Evolutionary conservation across 2,797 vertebrate genomes (phyloP).

Genomic region (Hydrolagus colliei): DNA sequence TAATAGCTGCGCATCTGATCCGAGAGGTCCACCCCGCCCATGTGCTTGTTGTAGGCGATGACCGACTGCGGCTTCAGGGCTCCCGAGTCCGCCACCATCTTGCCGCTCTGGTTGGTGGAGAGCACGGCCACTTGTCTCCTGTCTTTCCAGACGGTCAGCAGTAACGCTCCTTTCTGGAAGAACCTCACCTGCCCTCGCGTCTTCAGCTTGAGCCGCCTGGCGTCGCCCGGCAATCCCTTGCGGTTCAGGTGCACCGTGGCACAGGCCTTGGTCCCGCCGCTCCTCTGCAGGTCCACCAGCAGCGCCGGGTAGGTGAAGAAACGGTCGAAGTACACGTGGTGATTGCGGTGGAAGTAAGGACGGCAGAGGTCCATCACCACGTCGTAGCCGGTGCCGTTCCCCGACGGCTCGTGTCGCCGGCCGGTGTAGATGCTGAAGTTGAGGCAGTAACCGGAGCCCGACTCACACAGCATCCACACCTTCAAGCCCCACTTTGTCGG

Average conservation of each 20-base stretch:
- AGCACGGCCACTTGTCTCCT: constrained; percentile 49
- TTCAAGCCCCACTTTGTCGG: constrained; percentile 66
- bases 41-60: constrained; percentile 71
- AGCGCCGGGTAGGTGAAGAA: constrained; percentile 68
- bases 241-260: constrained; percentile 62
- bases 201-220: constrained; percentile 54
- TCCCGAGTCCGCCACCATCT: constrained; percentile 41
- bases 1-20: constrained; percentile 74
- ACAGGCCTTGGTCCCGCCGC: constrained; percentile 59
- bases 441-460: constrained; percentile 70
- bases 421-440: constrained; percentile 61
- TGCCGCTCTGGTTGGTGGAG: constrained; percentile 38
- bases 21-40: constrained; percentile 67
- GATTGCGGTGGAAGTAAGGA: constrained; percentile 63
- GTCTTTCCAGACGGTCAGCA: constrained; percentile 61
- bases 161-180: constrained; percentile 71
- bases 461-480: constrained; percentile 74
- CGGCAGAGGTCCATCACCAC: constrained; percentile 61
- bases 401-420: constrained; percentile 51
- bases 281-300: constrained; percentile 59
- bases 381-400: constrained; percentile 48
- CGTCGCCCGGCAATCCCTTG: constrained; percentile 62
- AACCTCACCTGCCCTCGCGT: constrained; percentile 66
- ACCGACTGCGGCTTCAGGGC: constrained; percentile 61
- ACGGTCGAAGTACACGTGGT: constrained; percentile 71